Conservation (phyloP, 2,888 invertebrate genomes). For the Xylota segnis region DNA sequence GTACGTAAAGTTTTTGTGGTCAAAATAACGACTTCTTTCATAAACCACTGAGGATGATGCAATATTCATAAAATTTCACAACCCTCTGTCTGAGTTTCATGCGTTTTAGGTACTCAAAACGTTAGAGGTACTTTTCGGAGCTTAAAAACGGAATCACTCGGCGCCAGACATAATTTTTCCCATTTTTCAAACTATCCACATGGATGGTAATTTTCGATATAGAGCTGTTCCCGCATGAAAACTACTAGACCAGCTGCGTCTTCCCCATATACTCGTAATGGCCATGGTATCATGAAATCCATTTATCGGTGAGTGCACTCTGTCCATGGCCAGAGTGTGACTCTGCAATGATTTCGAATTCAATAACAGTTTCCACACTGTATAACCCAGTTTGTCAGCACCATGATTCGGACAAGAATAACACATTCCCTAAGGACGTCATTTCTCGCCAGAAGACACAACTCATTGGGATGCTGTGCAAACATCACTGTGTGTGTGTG, state of each 20-base stretch:
- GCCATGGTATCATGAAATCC: not conserved
- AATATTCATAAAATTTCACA: too few relatives aligned
- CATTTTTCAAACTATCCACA: too few relatives aligned
- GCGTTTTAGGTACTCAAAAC: too few relatives aligned
- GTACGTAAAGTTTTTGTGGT: too few relatives aligned
- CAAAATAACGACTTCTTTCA: too few relatives aligned
- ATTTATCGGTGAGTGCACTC: slow-evolving; percentile 38
- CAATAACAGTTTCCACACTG: slow-evolving; percentile 27
- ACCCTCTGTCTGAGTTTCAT: too few relatives aligned
- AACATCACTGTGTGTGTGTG: slow-evolving; percentile 23
- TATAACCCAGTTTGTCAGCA: slow-evolving; percentile 6
- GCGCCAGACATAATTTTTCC: too few relatives aligned
- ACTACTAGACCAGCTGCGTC: not conserved
- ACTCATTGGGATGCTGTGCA: slow-evolving; percentile 44
- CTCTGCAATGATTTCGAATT: slow-evolving; percentile 46
- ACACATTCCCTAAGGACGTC: slow-evolving; percentile 33
- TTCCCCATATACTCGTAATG: not conserved
- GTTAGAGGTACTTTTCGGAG: too few relatives aligned
- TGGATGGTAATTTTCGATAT: not conserved
- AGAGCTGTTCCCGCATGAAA: not conserved
- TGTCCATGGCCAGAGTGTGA: slow-evolving; percentile 11
- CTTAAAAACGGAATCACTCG: too few relatives aligned
- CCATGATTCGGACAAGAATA: slow-evolving; percentile 10
- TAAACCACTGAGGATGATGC: too few relatives aligned
- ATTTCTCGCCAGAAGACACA: slow-evolving; percentile 55